These are phyloP conservation scores for Brachyopa scutellaris DNA, from an alignment of 2,888 invertebrate genomes.

Conservation along the genomic window DNA sequence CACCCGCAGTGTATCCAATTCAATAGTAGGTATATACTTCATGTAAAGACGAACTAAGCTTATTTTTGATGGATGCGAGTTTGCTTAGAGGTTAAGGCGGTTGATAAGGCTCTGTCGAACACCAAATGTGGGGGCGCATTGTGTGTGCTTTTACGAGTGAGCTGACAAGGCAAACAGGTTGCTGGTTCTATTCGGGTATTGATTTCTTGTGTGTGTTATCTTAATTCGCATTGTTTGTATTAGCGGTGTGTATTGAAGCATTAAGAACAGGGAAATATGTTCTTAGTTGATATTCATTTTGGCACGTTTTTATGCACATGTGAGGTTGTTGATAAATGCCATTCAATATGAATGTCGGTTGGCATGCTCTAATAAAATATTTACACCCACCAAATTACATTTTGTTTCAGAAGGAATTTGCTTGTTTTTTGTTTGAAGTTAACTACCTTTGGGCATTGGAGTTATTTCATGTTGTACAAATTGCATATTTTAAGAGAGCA, in stretches of 20 bases:
- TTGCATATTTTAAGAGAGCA: too few species aligned
- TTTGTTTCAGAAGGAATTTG: neutral
- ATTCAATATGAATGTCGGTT: slow-evolving; percentile 17
- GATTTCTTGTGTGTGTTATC: slow-evolving; percentile 46
- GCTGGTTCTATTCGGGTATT: slow-evolving; percentile 33
- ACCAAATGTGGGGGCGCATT: slow-evolving; percentile 13
- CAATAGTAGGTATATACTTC: slow-evolving; percentile 38
- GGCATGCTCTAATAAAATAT: slow-evolving; percentile 1
- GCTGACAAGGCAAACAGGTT: slow-evolving; percentile 63
- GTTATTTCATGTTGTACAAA: too few species aligned
- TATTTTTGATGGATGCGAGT: slow-evolving; percentile 69
- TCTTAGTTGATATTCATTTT: slow-evolving; percentile 51
- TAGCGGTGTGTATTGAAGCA: slow-evolving; percentile 48
- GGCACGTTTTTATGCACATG: slow-evolving; percentile 39
- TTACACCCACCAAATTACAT: neutral
- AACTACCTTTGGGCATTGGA: neutral
- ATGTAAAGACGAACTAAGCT: slow-evolving; percentile 60
- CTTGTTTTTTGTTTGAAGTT: neutral
- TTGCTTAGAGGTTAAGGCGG: slow-evolving; percentile 59
- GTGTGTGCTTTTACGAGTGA: slow-evolving; percentile 9
- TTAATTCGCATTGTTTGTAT: slow-evolving; percentile 59
- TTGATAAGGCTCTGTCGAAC: slow-evolving; percentile 51
- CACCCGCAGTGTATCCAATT: slow-evolving; percentile 49
- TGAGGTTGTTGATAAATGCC: neutral
- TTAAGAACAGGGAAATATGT: slow-evolving; percentile 53